These are phyloP conservation scores for Mustelus asterias DNA, from an alignment of 2,113 vertebrate genomes.

Conservation along the genomic window DNA sequence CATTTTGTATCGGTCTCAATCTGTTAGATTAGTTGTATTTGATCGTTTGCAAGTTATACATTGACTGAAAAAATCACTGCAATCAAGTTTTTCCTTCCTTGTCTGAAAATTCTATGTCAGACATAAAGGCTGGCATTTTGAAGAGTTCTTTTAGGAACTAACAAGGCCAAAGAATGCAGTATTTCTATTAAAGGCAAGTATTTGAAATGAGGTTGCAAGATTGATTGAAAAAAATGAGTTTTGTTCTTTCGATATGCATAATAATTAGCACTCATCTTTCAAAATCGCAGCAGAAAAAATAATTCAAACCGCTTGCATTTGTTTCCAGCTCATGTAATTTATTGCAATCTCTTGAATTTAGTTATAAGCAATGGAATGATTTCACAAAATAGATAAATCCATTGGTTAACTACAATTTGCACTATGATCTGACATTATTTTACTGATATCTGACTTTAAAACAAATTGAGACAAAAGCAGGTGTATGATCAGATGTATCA, in stretches of 20 bases:
- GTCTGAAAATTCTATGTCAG: neutral
- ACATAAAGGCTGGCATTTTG: too few species aligned
- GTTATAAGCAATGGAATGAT: neutral
- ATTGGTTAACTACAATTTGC: neutral
- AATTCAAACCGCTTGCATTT: neutral
- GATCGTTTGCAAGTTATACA: neutral
- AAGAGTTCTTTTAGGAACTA: neutral
- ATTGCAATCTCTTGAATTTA: neutral
- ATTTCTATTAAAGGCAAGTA: neutral
- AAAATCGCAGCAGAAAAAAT: neutral
- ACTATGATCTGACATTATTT: neutral
- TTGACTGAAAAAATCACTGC: neutral
- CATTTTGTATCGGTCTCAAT: constrained; percentile 2
- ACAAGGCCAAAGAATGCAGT: neutral
- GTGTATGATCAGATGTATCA: neutral
- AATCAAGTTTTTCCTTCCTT: neutral
- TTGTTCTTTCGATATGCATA: neutral
- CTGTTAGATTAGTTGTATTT: neutral
- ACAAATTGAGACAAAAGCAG: neutral
- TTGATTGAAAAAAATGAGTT: neutral
- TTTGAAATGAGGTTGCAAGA: constrained; percentile 13
- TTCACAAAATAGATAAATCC: neutral
- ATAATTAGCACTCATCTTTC: neutral
- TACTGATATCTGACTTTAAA: neutral
- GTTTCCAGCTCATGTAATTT: neutral